Evolutionary conservation across 64 coral and sea anemone genomes (phyloP).

Genomic region (Stichodactyla helianthus): DNA sequence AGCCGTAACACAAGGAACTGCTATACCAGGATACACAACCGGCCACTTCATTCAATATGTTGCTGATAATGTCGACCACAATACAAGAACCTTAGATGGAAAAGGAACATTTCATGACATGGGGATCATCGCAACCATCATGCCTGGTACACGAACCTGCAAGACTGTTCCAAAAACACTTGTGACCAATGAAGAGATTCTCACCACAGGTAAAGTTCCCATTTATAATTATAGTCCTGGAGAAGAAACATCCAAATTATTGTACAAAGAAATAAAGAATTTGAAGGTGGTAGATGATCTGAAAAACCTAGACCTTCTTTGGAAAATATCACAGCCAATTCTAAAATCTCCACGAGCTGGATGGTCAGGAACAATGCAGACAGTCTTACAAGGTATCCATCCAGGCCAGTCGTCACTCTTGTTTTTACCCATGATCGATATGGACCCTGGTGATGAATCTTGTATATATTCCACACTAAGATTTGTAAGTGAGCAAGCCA

Average conservation of each 20-base stretch:
- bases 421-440: constrained; percentile 36
- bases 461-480: constrained; percentile 19
- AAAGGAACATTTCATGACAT: constrained; percentile 49
- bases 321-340: constrained; percentile 9
- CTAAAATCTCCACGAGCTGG: neutral
- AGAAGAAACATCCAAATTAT: neutral
- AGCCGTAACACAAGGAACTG: neutral
- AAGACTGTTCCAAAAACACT: neutral
- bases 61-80: constrained; percentile 41
- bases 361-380: constrained; percentile 30
- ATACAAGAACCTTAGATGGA: constrained; percentile 27
- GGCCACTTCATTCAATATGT: neutral
- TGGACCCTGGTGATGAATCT: neutral
- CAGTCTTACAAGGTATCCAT: neutral
- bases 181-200: constrained; percentile 12
- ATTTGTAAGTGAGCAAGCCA: constrained; percentile 22
- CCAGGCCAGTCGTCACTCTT: constrained; percentile 7
- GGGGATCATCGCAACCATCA: constrained; percentile 43
- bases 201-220: neutral
- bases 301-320: constrained; percentile 19
- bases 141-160: neutral
- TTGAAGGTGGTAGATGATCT: constrained; percentile 14
- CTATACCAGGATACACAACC: neutral
- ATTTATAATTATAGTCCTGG: neutral
- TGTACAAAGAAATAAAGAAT: constrained; percentile 8